phyloP scores from a whole-genome alignment of 2,113 vertebrate genomes.

The Rhizomys pruinosus region DNA sequence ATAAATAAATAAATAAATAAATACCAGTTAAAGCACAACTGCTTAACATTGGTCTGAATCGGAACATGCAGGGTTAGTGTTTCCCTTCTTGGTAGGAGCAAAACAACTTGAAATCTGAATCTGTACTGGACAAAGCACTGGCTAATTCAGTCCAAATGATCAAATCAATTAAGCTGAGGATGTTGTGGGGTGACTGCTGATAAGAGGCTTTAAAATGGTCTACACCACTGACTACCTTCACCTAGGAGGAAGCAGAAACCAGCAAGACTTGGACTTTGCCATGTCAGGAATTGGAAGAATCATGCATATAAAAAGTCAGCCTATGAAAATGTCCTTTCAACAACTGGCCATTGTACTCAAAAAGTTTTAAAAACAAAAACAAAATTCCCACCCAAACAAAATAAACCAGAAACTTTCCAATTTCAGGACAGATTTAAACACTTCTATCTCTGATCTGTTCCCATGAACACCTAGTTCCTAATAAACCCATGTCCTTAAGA shows the following conservation, averaged over 20 bases:
- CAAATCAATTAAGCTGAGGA: not conserved
- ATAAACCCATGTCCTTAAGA: not conserved
- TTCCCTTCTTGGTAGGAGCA: not conserved
- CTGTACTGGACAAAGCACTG: not conserved
- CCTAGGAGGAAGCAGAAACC: not conserved
- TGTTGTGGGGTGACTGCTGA: not conserved
- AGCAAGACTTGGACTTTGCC: not conserved
- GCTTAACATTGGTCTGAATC: not conserved
- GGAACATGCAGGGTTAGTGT: not conserved
- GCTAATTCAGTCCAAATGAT: not conserved
- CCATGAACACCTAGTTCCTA: not conserved
- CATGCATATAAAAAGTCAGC: not conserved
- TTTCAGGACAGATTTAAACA: not conserved
- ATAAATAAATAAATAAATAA: no score
- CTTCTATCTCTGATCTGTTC: not conserved
- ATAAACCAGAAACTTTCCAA: not conserved
- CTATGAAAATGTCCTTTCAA: not conserved
- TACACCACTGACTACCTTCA: no score
- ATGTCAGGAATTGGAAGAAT: not conserved
- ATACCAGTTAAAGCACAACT: not conserved
- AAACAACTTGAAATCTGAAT: constrained; percentile 34
- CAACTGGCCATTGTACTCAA: not conserved
- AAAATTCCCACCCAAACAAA: constrained; percentile 60
- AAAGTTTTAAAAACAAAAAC: constrained; percentile 61
- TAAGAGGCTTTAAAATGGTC: not conserved